Evolutionary conservation across 1,140 invertebrate species (phyloP).

Genomic region (Bathynomus jamesi): DNA sequence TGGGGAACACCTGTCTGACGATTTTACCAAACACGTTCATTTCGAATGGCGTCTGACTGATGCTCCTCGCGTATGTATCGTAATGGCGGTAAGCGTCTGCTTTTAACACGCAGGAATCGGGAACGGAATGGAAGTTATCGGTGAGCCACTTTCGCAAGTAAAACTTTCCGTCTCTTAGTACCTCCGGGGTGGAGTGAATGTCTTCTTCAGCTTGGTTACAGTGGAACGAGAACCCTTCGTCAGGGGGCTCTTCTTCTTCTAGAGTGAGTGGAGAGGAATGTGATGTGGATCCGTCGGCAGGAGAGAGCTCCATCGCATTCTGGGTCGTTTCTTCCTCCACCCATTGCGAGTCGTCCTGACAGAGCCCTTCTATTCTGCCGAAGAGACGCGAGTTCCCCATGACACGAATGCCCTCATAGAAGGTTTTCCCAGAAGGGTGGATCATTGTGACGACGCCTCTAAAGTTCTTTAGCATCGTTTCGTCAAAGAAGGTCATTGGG

Average conservation of each 20-base stretch:
- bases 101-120: slow-evolving; percentile 33
- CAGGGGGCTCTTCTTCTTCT: slow-evolving; percentile 19
- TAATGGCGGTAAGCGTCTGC: slow-evolving; percentile 36
- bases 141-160: slow-evolving; percentile 34
- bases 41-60: slow-evolving; percentile 34
- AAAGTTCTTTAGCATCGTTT: slow-evolving; percentile 23
- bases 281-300: slow-evolving; percentile 17
- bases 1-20: slow-evolving; percentile 34
- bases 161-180: slow-evolving; percentile 33
- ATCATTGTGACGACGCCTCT: slow-evolving; percentile 21
- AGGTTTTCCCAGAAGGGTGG: slow-evolving; percentile 14
- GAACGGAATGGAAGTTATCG: slow-evolving; percentile 34
- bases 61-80: slow-evolving; percentile 24
- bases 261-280: slow-evolving; percentile 22
- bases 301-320: slow-evolving; percentile 23
- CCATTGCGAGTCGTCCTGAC: slow-evolving; percentile 4
- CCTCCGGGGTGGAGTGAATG: slow-evolving; percentile 26
- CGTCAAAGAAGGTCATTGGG: slow-evolving; percentile 18
- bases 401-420: slow-evolving; percentile 28
- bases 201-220: slow-evolving; percentile 21
- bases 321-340: background rate
- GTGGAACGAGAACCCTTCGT: slow-evolving; percentile 20
- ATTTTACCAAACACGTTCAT: slow-evolving; percentile 37
- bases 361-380: slow-evolving; percentile 24
- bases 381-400: slow-evolving; percentile 15